A percentile compares a stretch with the other conserved stretches of the same genome.
These are phyloP conservation scores for Pyrrhia umbra DNA, from an alignment of 2,888 invertebrate genomes.

Conservation along the genomic window DNA sequence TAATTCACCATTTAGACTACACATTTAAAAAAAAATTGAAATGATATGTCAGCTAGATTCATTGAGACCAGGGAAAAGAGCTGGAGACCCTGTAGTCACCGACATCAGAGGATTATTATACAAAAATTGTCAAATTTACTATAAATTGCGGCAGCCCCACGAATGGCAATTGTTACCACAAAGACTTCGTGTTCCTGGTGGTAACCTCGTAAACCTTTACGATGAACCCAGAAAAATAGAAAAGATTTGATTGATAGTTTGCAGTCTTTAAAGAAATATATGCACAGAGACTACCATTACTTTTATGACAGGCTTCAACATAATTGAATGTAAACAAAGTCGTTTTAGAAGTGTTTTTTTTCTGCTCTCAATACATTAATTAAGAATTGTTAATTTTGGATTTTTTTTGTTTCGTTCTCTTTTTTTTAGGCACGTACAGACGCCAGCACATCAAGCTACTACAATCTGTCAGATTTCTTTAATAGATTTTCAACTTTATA, in stretches of 20 bases:
- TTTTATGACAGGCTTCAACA: neutral
- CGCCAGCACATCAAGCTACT: too few species aligned
- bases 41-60: neutral
- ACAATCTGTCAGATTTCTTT: too few species aligned
- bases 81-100: constrained; percentile 19
- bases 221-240: constrained; percentile 8
- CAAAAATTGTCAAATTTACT: constrained; percentile 11
- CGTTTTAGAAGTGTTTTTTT: too few species aligned
- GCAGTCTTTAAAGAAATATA: constrained; percentile 10
- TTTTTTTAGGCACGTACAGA: too few species aligned
- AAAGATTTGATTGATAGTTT: constrained; percentile 6
- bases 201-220: neutral
- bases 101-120: constrained; percentile 19
- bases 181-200: neutral
- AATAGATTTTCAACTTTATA: too few species aligned
- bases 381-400: too few species aligned
- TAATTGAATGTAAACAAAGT: too few species aligned
- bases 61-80: constrained; percentile 16
- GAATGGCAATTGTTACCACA: constrained; percentile 21
- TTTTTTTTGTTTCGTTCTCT: too few species aligned
- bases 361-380: too few species aligned
- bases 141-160: constrained; percentile 10
- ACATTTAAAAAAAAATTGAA: constrained; percentile 24
- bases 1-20: constrained; percentile 15
- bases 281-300: neutral